Conservation (phyloP, 2,888 invertebrate species). For the Clistopyga incitator region DNA sequence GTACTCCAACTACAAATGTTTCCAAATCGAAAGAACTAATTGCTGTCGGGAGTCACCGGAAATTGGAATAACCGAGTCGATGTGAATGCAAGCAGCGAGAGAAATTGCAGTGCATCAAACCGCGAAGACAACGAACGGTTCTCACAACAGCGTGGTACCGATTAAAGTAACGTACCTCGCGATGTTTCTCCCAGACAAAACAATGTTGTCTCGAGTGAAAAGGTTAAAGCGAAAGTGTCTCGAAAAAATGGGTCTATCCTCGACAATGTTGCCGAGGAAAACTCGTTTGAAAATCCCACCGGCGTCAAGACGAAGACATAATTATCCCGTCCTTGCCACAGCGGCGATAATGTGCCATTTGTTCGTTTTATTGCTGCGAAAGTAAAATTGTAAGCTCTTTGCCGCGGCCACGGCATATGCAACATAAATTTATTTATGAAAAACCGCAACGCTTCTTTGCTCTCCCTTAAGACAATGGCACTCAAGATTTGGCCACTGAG, state of each 20-base stretch:
- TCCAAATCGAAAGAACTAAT: too few relatives aligned
- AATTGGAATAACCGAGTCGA: not conserved
- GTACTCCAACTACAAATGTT: too few relatives aligned
- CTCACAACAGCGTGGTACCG: not conserved
- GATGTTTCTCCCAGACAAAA: slow-evolving; percentile 26
- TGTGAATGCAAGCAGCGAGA: not conserved
- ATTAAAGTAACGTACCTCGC: not conserved
- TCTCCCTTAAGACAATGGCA: slow-evolving; percentile 4
- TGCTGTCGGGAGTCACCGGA: not conserved
- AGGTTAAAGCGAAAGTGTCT: slow-evolving; percentile 38
- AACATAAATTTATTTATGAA: not conserved
- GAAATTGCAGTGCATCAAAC: not conserved
- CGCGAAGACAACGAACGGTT: slow-evolving; percentile 4
- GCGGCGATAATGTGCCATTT: slow-evolving; percentile 13
- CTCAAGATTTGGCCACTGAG: not conserved
- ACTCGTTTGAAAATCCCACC: slow-evolving; percentile 27
- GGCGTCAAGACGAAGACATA: not conserved
- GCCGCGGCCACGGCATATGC: too few relatives aligned
- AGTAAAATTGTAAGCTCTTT: slow-evolving; percentile 14
- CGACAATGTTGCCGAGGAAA: slow-evolving; percentile 18
- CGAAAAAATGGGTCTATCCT: not conserved
- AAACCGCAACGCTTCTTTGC: not conserved
- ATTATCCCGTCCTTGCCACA: slow-evolving; percentile 33
- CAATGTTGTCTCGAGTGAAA: slow-evolving; percentile 11
- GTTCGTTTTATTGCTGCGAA: slow-evolving; percentile 13